Evolutionary conservation across 2,113 vertebrate species (phyloP), one percentile per base, ranked within the genome.

Genomic region (Tenrec ecaudatus): DNA sequence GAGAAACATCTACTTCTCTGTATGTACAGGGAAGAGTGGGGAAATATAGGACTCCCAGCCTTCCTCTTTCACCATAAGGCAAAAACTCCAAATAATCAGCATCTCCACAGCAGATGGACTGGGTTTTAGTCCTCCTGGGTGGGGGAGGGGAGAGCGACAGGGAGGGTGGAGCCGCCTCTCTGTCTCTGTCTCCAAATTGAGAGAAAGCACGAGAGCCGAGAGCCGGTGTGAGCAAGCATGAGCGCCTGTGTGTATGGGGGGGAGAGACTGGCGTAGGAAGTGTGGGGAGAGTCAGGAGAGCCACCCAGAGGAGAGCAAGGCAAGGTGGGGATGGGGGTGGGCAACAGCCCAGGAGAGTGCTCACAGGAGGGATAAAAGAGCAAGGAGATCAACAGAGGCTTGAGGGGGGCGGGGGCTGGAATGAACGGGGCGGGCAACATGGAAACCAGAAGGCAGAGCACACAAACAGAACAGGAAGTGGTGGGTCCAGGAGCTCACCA

Each of bases 111-210:
- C 84, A 94, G 33, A 96, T 93, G 96, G 36, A 88, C 57, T 58
- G 66, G 76, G n/a, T 85, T 82, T 96, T 79, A 94, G 91, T 91
- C 73, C 95, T 94, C 89, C 73, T 96, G 73, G 77, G 81, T 92
- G 93, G 92, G 86, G 60, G 57, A n/a, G n/a, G n/a, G n/a, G n/a
- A n/a, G n/a, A n/a, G n/a, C n/a, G n/a, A n/a, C 40, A 40, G 3
- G 7, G 40, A 90, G 77, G 75, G 85, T 53, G 78, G 88, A 88
- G 86, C 40, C 93, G 86, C 94, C n/a, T 40, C 40, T 40, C 40
- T 40, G 40, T 40, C 40, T 40, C 40, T 40, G 40, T 40, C 40
- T 91, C 81, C 86, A 88, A 92, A 88, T 94, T 2, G 10, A 93
- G 92, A 89, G 77, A 47, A 40, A 78, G 36, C 22, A 2, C n/a